Evolutionary conservation across 35 echinoderm and acorn worm species (phyloP).

Genomic region (Acanthaster planci): DNA sequence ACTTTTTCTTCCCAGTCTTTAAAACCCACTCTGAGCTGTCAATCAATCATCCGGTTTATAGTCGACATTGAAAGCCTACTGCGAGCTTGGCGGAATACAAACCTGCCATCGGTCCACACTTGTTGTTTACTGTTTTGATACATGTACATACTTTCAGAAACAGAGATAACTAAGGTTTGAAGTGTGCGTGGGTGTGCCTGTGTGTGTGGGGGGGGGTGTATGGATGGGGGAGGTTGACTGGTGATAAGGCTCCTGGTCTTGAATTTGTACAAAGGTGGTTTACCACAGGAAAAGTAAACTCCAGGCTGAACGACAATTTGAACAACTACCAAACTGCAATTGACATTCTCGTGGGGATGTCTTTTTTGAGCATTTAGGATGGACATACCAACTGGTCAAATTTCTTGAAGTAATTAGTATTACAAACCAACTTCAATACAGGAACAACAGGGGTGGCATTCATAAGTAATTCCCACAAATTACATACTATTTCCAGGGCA

Average conservation of each 20-base stretch:
- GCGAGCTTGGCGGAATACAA: background rate
- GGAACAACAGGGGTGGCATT: too few species aligned
- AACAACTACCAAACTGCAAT: background rate
- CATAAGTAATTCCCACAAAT: too few species aligned
- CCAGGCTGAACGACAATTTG: background rate
- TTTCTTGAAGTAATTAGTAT: too few species aligned
- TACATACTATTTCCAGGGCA: too few species aligned
- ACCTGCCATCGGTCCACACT: background rate
- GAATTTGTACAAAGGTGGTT: background rate
- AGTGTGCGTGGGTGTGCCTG: too few species aligned
- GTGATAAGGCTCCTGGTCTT: background rate
- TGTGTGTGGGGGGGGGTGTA: too few species aligned
- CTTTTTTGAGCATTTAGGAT: too few species aligned
- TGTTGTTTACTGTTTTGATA: conserved; percentile 22
- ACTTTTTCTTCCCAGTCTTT: background rate
- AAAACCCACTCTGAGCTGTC: conserved; percentile 15
- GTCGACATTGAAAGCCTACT: background rate
- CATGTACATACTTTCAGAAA: background rate
- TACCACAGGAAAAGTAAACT: background rate
- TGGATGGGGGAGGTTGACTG: too few species aligned
- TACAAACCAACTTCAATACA: too few species aligned
- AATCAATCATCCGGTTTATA: background rate
- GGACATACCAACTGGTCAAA: too few species aligned
- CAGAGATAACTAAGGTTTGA: conserved; percentile 2
- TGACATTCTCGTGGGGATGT: background rate